A percentile compares a stretch with the other conserved stretches of the same genome.
phyloP scores from a whole-genome alignment of 2,797 vertebrate genomes.

The Pteropus rufus region DNA sequence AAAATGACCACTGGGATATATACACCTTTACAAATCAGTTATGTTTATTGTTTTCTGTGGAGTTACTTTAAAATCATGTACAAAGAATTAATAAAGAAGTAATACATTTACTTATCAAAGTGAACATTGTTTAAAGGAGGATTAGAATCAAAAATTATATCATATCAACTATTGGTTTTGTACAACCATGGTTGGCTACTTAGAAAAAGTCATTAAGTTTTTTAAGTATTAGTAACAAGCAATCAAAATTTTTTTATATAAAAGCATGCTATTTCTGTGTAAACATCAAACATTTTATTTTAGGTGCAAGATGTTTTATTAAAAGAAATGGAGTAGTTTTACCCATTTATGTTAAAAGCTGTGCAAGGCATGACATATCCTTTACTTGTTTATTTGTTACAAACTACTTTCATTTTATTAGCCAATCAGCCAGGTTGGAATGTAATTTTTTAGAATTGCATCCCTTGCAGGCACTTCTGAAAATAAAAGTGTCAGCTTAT shows the following conservation, averaged over 20 bases:
- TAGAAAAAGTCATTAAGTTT: slow-evolving; percentile 36
- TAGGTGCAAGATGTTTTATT: slow-evolving; percentile 41
- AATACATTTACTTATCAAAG: slow-evolving; percentile 61
- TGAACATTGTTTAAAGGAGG: slow-evolving; percentile 50
- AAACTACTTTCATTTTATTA: slow-evolving; percentile 65
- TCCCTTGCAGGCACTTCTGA: background rate
- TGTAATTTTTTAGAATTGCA: slow-evolving; percentile 44
- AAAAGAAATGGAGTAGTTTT: slow-evolving; percentile 57
- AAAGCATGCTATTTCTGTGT: background rate
- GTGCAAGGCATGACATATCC: background rate
- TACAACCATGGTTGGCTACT: background rate
- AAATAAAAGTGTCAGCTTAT: slow-evolving; percentile 51
- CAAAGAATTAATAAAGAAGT: slow-evolving; percentile 54
- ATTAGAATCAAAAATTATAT: slow-evolving; percentile 36
- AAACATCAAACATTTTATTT: slow-evolving; percentile 35
- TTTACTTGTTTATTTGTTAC: slow-evolving; percentile 56
- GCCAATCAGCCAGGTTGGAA: slow-evolving; percentile 53
- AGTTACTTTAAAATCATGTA: slow-evolving; percentile 31
- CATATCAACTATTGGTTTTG: slow-evolving; percentile 52
- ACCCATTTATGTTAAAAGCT: slow-evolving; percentile 36
- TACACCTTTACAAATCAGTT: slow-evolving; percentile 28
- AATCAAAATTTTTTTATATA: slow-evolving; percentile 6
- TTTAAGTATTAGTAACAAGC: slow-evolving; percentile 41
- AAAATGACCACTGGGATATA: slow-evolving; percentile 39
- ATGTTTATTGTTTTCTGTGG: slow-evolving; percentile 32